A percentile compares a stretch with the other conserved stretches of the same genome.
These are phyloP conservation scores for Chrysemys picta DNA, from an alignment of 2,113 vertebrate genomes.

Conservation along the genomic window DNA sequence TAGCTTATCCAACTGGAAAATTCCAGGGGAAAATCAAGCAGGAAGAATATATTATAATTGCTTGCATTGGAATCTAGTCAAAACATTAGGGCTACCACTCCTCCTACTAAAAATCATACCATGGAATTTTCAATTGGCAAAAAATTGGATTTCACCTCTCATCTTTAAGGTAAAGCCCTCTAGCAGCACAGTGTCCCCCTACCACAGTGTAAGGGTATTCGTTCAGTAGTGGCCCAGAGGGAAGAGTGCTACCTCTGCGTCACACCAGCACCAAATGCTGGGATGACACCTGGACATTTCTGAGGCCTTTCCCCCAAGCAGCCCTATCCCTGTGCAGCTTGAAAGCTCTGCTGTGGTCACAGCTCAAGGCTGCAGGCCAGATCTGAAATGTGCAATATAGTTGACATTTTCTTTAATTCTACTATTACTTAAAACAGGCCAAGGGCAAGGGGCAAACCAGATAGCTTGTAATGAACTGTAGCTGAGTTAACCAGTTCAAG, in stretches of 20 bases:
- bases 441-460: not conserved
- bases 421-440: not conserved
- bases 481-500: not conserved
- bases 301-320: conserved; percentile 46
- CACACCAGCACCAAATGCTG: not conserved
- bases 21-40: not conserved
- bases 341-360: conserved; percentile 59
- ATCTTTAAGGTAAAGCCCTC: conserved; percentile 37
- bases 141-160: not conserved
- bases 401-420: conserved; percentile 61
- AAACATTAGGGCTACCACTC: not conserved
- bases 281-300: conserved; percentile 41
- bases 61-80: not conserved
- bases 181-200: not conserved
- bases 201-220: not conserved
- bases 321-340: conserved; percentile 64
- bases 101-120: not conserved
- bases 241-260: conserved; percentile 28
- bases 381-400: conserved; percentile 53
- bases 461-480: not conserved
- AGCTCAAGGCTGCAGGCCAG: conserved; percentile 64
- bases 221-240: conserved; percentile 18
- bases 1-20: conserved; percentile 24
- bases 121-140: conserved; percentile 23
- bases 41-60: not conserved